Conservation (phyloP, 2,113 vertebrate species). For the Gallinago jamesoni region DNA sequence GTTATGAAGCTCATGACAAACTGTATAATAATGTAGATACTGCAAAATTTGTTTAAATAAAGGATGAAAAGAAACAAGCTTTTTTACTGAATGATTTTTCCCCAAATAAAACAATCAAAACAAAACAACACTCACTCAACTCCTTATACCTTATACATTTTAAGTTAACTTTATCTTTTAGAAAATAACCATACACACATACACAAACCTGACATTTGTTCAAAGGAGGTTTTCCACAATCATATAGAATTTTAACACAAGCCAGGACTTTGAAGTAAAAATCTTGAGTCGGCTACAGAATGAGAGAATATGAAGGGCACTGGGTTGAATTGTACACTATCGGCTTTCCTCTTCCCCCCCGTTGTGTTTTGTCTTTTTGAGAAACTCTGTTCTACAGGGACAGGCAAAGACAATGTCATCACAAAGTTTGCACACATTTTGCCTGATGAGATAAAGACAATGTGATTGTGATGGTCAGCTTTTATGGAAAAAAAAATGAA, state of each 20-base stretch:
- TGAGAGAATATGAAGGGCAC: neutral
- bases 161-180: neutral
- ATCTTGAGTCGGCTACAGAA: neutral
- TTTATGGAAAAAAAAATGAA: neutral
- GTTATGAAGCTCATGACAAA: slow-evolving; percentile 39
- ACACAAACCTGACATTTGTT: neutral
- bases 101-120: neutral
- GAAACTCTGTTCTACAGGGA: neutral
- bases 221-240: neutral
- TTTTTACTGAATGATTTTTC: slow-evolving; percentile 1
- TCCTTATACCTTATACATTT: neutral
- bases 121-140: neutral
- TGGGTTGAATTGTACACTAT: neutral
- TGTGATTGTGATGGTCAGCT: neutral
- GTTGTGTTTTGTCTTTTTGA: neutral
- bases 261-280: neutral
- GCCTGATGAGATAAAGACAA: neutral
- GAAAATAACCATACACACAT: neutral
- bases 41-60: slow-evolving; percentile 35
- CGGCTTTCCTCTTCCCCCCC: neutral
- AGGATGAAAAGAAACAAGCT: slow-evolving; percentile 16
- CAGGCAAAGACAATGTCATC: neutral
- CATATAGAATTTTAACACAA: neutral
- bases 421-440: neutral
- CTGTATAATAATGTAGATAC: neutral